Percentiles rank a stretch among this genome's conserved stretches.
Evolutionary conservation across 2,888 invertebrate species (phyloP).

Genomic region (Baronia brevicornis): DNA sequence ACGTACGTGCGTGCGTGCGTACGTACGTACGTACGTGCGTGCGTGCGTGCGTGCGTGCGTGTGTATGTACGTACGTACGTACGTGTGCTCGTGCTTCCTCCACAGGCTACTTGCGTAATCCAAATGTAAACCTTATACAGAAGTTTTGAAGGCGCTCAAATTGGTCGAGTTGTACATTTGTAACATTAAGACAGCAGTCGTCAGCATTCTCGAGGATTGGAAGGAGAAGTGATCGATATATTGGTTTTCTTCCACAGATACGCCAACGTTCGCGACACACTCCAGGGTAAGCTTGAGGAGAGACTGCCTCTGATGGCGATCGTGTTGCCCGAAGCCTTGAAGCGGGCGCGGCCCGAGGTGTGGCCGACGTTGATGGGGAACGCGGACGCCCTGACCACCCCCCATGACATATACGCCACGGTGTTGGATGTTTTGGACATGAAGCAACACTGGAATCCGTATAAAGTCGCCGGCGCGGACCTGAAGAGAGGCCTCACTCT

Average conservation of each 20-base stretch:
- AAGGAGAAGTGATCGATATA: not conserved
- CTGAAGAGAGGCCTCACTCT: constrained; percentile 75
- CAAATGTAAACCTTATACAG: too few relatives aligned
- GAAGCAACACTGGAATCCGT: constrained; percentile 37
- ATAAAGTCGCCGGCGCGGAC: constrained; percentile 65
- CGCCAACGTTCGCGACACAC: constrained; percentile 85
- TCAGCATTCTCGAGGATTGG: too few relatives aligned
- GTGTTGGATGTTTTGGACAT: constrained; percentile 80
- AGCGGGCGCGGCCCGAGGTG: constrained; percentile 73
- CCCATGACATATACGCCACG: constrained; percentile 92
- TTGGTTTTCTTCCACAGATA: constrained; percentile 72
- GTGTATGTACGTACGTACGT: too few relatives aligned
- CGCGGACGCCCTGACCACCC: constrained; percentile 83
- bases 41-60: too few relatives aligned
- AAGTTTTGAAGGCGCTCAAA: too few relatives aligned
- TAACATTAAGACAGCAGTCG: too few relatives aligned
- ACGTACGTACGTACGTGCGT: too few relatives aligned
- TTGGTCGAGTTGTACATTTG: too few relatives aligned
- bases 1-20: too few relatives aligned
- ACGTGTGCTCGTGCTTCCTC: too few relatives aligned
- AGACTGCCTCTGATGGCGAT: constrained; percentile 91
- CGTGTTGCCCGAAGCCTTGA: constrained; percentile 82
- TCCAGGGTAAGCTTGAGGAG: constrained; percentile 95
- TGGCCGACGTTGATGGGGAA: constrained; percentile 79
- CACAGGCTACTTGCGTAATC: too few relatives aligned